These are phyloP conservation scores for Steinernema feltiae DNA, from an alignment of 1,140 invertebrate genomes.

Conservation along the genomic window DNA sequence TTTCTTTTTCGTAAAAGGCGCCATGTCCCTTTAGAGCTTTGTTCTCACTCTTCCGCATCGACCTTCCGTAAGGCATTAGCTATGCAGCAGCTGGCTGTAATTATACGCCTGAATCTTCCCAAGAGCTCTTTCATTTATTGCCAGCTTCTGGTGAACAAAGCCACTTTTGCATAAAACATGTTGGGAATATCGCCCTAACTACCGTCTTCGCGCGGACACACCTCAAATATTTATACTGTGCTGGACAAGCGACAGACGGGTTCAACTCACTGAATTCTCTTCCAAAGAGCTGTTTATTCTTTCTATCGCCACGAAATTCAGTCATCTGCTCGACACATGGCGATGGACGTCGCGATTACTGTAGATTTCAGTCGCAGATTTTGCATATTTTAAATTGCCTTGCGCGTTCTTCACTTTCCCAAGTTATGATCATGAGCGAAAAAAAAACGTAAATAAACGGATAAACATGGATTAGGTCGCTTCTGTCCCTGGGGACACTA, in stretches of 20 bases:
- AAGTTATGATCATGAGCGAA: background rate
- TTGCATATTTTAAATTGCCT: background rate
- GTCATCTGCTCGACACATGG: background rate
- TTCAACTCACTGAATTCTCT: background rate
- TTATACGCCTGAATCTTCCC: slow-evolving; percentile 13
- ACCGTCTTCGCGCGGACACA: background rate
- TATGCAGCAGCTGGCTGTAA: slow-evolving; percentile 8
- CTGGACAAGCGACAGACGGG: background rate
- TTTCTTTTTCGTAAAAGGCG: background rate
- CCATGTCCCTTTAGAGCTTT: background rate
- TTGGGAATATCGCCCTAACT: background rate
- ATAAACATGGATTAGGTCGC: background rate
- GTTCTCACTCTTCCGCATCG: background rate
- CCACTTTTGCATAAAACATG: slow-evolving; percentile 13
- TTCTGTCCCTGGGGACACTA: background rate
- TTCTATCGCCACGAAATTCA: background rate
- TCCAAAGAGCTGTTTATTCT: background rate
- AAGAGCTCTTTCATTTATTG: slow-evolving; percentile 12
- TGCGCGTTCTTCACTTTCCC: background rate
- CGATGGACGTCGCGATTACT: background rate
- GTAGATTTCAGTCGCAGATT: background rate
- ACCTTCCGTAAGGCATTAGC: background rate
- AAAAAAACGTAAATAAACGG: background rate
- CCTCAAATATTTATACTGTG: background rate
- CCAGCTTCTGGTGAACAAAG: slow-evolving; percentile 4